These are phyloP conservation scores for Bos javanicus DNA, from an alignment of 2,113 vertebrate genomes.

Conservation along the genomic window DNA sequence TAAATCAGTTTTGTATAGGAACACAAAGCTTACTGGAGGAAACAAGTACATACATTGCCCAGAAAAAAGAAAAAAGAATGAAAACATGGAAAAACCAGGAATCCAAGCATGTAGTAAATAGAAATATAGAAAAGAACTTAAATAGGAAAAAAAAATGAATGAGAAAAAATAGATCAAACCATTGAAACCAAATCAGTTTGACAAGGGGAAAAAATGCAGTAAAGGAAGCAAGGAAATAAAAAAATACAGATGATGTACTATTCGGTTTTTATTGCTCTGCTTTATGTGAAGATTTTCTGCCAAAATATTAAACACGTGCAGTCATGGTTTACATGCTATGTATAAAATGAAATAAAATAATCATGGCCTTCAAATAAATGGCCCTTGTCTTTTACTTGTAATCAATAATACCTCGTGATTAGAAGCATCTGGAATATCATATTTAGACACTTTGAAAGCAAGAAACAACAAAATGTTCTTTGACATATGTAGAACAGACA, in stretches of 20 bases:
- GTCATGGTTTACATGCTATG: neutral
- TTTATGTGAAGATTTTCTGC: neutral
- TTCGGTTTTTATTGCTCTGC: neutral
- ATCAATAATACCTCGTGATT: neutral
- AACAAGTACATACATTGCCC: neutral
- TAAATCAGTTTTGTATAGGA: neutral
- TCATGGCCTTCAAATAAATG: neutral
- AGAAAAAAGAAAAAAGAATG: neutral
- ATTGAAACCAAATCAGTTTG: neutral
- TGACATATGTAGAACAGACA: slow-evolving; percentile 24
- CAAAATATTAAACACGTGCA: slow-evolving; percentile 23
- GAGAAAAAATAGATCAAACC: neutral
- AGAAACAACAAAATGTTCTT: neutral
- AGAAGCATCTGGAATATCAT: neutral
- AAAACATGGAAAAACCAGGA: neutral
- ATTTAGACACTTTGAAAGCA: slow-evolving; percentile 10
- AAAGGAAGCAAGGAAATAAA: neutral
- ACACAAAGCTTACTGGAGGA: neutral
- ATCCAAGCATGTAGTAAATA: neutral
- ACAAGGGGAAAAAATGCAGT: neutral
- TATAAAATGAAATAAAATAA: slow-evolving; percentile 15
- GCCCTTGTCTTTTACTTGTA: slow-evolving; percentile 4
- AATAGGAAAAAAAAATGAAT: neutral
- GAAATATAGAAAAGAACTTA: neutral
- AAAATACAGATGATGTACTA: neutral